These are phyloP conservation scores for Parauchenoglanis ngamensis DNA, from an alignment of 2,797 vertebrate genomes.

Conservation along the genomic window DNA sequence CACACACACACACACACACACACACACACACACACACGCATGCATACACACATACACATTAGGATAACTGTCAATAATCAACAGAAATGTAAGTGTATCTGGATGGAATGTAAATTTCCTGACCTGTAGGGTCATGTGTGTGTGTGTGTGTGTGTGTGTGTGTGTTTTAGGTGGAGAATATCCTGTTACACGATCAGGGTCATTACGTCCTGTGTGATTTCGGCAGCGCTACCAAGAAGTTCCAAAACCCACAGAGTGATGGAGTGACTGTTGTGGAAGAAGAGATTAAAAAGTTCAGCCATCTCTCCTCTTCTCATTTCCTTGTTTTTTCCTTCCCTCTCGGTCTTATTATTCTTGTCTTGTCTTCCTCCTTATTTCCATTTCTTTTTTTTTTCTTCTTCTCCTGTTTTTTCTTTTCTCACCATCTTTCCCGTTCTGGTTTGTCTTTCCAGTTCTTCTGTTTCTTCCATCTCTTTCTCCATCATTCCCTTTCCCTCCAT, in stretches of 20 bases:
- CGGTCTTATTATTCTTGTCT: background rate
- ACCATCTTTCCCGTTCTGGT: no score
- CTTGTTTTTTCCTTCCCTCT: background rate
- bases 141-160: slow-evolving; percentile 3
- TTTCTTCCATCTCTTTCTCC: background rate
- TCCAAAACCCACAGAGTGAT: slow-evolving; percentile 93
- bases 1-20: background rate
- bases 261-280: slow-evolving; percentile 92
- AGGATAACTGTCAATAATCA: background rate
- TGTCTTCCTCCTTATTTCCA: background rate
- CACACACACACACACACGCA: background rate
- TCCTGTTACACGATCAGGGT: slow-evolving; percentile 93
- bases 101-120: background rate
- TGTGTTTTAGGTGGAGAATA: slow-evolving; percentile 91
- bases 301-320: slow-evolving; percentile 6
- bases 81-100: background rate
- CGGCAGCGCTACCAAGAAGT: slow-evolving; percentile 94
- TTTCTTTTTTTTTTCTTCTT: no score
- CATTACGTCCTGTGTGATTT: slow-evolving; percentile 98
- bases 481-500: background rate
- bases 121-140: background rate
- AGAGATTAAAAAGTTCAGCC: slow-evolving; percentile 94
- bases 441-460: background rate
- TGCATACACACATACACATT: background rate
- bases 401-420: background rate